phyloP scores from a whole-genome alignment of 2,113 vertebrate genomes.

The Oryzias javanicus region DNA sequence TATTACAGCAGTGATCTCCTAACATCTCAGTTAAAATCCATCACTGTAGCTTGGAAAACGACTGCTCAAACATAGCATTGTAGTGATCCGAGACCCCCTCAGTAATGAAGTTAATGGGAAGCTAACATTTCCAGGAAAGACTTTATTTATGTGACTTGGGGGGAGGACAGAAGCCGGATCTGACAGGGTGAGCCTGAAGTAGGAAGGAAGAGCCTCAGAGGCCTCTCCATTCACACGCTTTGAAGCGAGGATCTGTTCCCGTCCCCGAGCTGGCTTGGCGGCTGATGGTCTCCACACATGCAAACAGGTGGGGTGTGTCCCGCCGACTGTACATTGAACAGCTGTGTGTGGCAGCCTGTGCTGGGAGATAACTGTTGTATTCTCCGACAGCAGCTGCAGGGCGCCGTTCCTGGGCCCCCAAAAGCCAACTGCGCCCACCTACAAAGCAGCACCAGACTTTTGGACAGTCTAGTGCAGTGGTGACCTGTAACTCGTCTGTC shows the following conservation, averaged over 20 bases:
- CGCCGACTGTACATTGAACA: conserved; percentile 50
- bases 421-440: conserved; percentile 46
- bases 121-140: conserved; percentile 26
- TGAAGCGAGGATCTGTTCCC: conserved; percentile 27
- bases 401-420: conserved; percentile 37
- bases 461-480: neutral
- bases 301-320: conserved; percentile 65
- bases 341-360: conserved; percentile 60
- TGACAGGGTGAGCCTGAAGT: conserved; percentile 26
- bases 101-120: conserved; percentile 55
- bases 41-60: conserved; percentile 56
- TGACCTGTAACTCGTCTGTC: conserved; percentile 6
- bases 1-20: conserved; percentile 56
- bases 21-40: conserved; percentile 58
- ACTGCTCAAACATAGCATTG: conserved; percentile 43
- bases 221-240: conserved; percentile 57
- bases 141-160: conserved; percentile 38
- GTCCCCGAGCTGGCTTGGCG: conserved; percentile 28
- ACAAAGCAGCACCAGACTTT: conserved; percentile 18
- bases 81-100: conserved; percentile 44
- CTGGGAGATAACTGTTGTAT: conserved; percentile 55
- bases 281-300: conserved; percentile 10
- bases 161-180: conserved; percentile 25
- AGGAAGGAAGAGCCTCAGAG: conserved; percentile 31
- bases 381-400: conserved; percentile 69